These are phyloP conservation scores for Trematomus loennbergii DNA, from an alignment of 2,113 vertebrate species.

Conservation along the genomic window DNA sequence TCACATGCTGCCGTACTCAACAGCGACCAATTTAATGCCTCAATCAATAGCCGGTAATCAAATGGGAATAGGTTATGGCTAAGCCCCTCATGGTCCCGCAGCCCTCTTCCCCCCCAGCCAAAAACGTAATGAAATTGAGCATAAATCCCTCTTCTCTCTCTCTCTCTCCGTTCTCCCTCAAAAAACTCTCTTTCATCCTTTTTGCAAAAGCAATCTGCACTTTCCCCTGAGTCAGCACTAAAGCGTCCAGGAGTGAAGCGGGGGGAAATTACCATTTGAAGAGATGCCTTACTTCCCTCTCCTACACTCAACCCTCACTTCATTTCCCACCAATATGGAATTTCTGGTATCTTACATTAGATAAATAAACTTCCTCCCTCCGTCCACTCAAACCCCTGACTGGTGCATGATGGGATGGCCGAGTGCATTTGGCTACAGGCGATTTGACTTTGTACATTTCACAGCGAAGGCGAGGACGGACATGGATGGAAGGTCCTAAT, in stretches of 20 bases:
- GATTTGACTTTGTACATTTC: constrained; percentile 20
- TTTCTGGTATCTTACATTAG: constrained; percentile 45
- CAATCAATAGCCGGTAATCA: constrained; percentile 64
- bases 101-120: constrained; percentile 46
- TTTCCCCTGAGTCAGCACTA: constrained; percentile 74
- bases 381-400: constrained; percentile 43
- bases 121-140: constrained; percentile 72
- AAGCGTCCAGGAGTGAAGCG: constrained; percentile 52
- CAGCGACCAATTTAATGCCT: constrained; percentile 53
- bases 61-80: constrained; percentile 51
- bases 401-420: constrained; percentile 38
- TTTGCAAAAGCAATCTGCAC: constrained; percentile 74
- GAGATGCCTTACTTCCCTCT: constrained; percentile 50
- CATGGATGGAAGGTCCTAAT: constrained; percentile 36
- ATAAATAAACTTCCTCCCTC: constrained; percentile 50
- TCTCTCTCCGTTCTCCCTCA: constrained; percentile 14
- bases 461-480: constrained; percentile 20
- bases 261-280: constrained; percentile 64
- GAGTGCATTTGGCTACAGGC: constrained; percentile 8
- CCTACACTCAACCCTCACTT: constrained; percentile 33
- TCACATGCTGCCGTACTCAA: constrained; percentile 30
- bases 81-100: constrained; percentile 51
- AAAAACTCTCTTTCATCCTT: constrained; percentile 63
- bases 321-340: constrained; percentile 39
- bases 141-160: constrained; percentile 53